phyloP scores from a whole-genome alignment of 1,140 invertebrate genomes.

The Psilanteris sp. region DNA sequence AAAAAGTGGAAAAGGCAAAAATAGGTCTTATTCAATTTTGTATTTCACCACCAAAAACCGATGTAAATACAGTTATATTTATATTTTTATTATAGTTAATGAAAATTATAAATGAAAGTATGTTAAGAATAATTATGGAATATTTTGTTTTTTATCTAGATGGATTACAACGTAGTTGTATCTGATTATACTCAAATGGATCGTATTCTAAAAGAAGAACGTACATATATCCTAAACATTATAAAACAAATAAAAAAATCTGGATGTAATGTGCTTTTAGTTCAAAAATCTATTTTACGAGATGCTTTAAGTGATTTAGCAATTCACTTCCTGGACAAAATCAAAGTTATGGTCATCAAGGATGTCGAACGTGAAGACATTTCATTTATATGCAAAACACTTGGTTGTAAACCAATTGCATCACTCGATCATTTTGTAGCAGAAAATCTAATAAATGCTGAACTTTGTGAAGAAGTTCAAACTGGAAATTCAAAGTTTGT shows the following conservation, averaged over 20 bases:
- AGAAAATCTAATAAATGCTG: conserved; percentile 94
- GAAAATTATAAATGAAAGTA: too few relatives aligned
- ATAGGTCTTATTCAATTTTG: conserved; percentile 99
- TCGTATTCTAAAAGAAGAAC: conserved; percentile 97
- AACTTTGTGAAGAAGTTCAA: conserved; percentile 96
- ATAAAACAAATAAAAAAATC: conserved; percentile 99
- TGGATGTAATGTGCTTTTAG: conserved; percentile 98
- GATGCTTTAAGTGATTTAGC: conserved; percentile 98
- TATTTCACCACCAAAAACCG: conserved; percentile 99
- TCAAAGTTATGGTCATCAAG: conserved; percentile 99
- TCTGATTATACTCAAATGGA: conserved; percentile 99
- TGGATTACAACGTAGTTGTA: conserved; percentile 99
- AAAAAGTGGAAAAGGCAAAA: conserved; percentile 97
- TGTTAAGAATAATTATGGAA: too few relatives aligned
- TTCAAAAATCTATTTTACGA: conserved; percentile 99
- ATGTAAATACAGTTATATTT: too few relatives aligned
- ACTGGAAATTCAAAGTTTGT: conserved; percentile 95
- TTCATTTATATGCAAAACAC: conserved; percentile 97
- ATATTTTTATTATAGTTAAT: not conserved
- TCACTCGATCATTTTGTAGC: conserved; percentile 97
- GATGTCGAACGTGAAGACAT: conserved; percentile 99
- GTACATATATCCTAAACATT: conserved; percentile 98
- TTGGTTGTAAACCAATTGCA: conserved; percentile 97
- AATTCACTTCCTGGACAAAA: conserved; percentile 98
- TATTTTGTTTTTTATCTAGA: too few relatives aligned